Conservation (phyloP, 1,140 invertebrate species). For the Trichonephila inaurata region DNA sequence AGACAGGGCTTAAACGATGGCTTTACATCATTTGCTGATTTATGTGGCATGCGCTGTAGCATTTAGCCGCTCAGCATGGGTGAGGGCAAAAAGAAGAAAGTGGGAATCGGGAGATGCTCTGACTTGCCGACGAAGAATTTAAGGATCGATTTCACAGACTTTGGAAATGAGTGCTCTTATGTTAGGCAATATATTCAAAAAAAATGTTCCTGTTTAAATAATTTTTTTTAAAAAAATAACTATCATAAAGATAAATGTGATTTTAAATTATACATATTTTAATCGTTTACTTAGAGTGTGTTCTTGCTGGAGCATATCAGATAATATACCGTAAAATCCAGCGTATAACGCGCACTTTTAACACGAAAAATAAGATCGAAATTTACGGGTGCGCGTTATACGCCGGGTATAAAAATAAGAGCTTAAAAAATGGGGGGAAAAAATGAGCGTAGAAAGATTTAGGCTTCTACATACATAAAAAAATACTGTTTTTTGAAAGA, state of each 20-base stretch:
- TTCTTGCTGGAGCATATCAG: too few species aligned
- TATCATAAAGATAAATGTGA: background rate
- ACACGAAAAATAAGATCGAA: too few species aligned
- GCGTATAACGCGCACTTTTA: too few species aligned
- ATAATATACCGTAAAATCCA: too few species aligned
- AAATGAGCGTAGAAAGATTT: too few species aligned
- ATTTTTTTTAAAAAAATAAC: background rate
- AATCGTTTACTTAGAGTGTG: too few species aligned
- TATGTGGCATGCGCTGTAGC: background rate
- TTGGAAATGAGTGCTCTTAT: background rate
- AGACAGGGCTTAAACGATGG: slow-evolving; percentile 6
- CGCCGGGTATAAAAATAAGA: too few species aligned
- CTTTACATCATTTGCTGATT: slow-evolving; percentile 36
- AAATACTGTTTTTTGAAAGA: too few species aligned
- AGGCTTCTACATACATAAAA: too few species aligned
- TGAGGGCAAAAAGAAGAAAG: background rate
- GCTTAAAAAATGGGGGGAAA: too few species aligned
- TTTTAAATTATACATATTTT: background rate
- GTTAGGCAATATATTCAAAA: background rate
- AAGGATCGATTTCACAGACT: background rate
- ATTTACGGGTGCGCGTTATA: too few species aligned
- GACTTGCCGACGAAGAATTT: background rate
- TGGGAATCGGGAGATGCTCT: background rate
- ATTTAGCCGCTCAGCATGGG: slow-evolving; percentile 43
- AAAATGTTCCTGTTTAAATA: background rate